Evolutionary conservation across 1,140 invertebrate genomes (phyloP).

Genomic region (Euura saliciscinereae): DNA sequence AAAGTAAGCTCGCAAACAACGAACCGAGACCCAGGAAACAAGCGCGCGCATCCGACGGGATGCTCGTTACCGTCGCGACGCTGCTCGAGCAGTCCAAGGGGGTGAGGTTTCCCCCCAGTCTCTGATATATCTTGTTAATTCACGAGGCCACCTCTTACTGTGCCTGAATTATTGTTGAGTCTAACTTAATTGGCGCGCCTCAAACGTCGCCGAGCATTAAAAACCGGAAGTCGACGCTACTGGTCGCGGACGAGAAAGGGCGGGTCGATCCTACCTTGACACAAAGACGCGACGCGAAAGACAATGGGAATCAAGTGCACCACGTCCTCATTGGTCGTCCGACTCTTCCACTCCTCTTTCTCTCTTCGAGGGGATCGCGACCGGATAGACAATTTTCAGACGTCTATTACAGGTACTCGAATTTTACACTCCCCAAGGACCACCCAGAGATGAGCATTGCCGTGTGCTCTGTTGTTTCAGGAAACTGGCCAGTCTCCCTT

Average conservation of each 20-base stretch:
- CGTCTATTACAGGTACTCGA: too few species aligned
- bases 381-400: too few species aligned
- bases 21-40: conserved; percentile 30
- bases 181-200: background rate
- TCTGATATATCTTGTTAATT: conserved; percentile 52
- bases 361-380: background rate
- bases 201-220: too few species aligned
- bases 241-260: background rate
- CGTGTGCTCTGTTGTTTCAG: too few species aligned
- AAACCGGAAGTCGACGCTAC: background rate
- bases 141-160: conserved; percentile 40
- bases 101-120: conserved; percentile 21
- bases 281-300: conserved; percentile 2
- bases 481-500: too few species aligned
- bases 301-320: conserved; percentile 5
- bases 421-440: too few species aligned
- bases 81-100: conserved; percentile 11
- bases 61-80: conserved; percentile 22
- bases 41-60: conserved; percentile 37
- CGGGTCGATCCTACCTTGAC: background rate
- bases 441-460: too few species aligned
- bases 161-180: conserved; percentile 51
- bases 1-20: conserved; percentile 53
- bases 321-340: background rate
- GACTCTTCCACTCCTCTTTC: background rate